phyloP scores from a whole-genome alignment of 2,888 invertebrate species.

The Polylopha cassiicola region DNA sequence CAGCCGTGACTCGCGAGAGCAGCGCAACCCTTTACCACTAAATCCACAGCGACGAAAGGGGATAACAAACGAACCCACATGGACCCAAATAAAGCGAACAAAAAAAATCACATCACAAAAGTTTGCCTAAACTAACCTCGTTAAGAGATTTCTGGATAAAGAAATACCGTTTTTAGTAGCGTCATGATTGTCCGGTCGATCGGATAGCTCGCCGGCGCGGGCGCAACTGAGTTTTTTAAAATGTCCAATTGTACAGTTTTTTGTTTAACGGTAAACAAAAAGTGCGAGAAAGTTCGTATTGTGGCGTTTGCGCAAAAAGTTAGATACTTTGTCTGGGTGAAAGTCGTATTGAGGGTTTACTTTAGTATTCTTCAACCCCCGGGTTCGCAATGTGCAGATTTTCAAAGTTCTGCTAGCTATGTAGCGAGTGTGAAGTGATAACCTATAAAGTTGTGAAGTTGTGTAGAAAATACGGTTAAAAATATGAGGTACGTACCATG shows the following conservation, averaged over 20 bases:
- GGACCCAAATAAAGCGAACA: conserved; percentile 65
- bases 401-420: too few relatives aligned
- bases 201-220: conserved; percentile 65
- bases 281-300: too few relatives aligned
- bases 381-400: too few relatives aligned
- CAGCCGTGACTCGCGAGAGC: conserved; percentile 47
- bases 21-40: conserved; percentile 53
- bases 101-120: conserved; percentile 73
- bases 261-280: conserved; percentile 21
- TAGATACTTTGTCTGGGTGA: conserved; percentile 62
- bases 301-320: conserved; percentile 45
- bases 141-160: conserved; percentile 76
- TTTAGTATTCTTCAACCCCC: too few relatives aligned
- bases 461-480: conserved; percentile 3
- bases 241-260: conserved; percentile 27
- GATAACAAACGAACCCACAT: conserved; percentile 67
- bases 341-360: conserved; percentile 66
- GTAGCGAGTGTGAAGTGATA: conserved; percentile 15
- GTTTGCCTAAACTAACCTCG: conserved; percentile 77
- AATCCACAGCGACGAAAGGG: conserved; percentile 46
- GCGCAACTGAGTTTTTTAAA: conserved; percentile 46
- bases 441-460: too few relatives aligned
- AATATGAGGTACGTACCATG: conserved; percentile 36
- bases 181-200: conserved; percentile 70
- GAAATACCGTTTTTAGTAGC: conserved; percentile 75